phyloP scores from a whole-genome alignment of 2,113 vertebrate species.

The Butorides virescens region DNA sequence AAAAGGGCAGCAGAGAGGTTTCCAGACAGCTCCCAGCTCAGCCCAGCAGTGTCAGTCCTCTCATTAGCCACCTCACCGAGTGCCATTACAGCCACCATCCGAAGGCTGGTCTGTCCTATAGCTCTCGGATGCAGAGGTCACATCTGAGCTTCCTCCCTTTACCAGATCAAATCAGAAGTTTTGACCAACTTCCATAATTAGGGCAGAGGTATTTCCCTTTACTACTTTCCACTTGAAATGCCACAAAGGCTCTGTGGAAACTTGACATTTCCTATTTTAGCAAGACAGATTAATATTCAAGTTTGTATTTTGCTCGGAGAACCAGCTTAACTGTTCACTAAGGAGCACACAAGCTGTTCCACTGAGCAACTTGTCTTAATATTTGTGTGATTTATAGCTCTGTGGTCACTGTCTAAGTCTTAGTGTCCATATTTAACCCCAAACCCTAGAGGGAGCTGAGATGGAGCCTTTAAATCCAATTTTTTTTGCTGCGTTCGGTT shows the following conservation, averaged over 20 bases:
- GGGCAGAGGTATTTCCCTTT: background rate
- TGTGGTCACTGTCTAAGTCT: background rate
- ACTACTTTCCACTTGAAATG: background rate
- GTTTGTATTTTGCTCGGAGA: background rate
- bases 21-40: conserved; percentile 11
- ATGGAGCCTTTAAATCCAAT: background rate
- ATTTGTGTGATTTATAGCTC: background rate
- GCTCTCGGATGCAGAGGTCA: background rate
- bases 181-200: background rate
- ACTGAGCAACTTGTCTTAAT: accelerated
- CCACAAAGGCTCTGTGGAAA: background rate
- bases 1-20: conserved; percentile 20
- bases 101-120: background rate
- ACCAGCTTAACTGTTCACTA: background rate
- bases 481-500: background rate
- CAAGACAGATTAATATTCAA: background rate
- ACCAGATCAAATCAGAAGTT: background rate
- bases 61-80: background rate
- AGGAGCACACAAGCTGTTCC: background rate
- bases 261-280: background rate
- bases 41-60: background rate
- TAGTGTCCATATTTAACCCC: background rate
- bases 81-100: background rate
- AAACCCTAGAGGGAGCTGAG: background rate
- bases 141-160: background rate